phyloP scores from a whole-genome alignment of 1,140 invertebrate genomes.

The Periplaneta americana region DNA sequence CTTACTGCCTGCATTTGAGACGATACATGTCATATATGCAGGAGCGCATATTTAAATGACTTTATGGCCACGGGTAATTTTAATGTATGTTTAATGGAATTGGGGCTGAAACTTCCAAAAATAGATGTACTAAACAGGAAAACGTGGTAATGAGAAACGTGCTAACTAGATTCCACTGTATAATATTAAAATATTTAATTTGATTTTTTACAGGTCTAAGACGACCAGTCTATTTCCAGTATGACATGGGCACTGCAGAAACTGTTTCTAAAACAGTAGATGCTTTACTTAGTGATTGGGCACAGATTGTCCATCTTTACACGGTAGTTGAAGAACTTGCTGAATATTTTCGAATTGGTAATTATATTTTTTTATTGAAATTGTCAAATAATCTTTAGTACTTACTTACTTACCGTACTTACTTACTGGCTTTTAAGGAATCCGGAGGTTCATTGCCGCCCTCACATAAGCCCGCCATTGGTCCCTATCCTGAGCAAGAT shows the following conservation, averaged over 20 bases:
- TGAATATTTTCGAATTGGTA: constrained; percentile 58
- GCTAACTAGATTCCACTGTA: neutral
- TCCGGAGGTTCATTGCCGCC: too few species aligned
- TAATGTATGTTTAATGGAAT: too few species aligned
- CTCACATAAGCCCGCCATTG: too few species aligned
- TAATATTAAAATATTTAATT: constrained; percentile 8
- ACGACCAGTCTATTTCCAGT: constrained; percentile 80
- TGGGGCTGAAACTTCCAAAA: too few species aligned
- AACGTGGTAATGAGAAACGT: too few species aligned
- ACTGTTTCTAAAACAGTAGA: constrained; percentile 71
- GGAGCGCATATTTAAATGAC: too few species aligned
- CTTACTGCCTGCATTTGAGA: too few species aligned
- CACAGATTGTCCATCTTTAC: constrained; percentile 84
- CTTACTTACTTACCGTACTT: neutral
- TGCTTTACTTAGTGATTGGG: constrained; percentile 82
- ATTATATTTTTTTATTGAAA: constrained; percentile 25
- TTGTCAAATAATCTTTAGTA: neutral
- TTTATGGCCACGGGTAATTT: too few species aligned
- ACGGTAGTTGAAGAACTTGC: constrained; percentile 74
- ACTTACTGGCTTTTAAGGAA: too few species aligned
- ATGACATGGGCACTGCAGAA: constrained; percentile 76
- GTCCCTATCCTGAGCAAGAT: too few species aligned
- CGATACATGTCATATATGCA: too few species aligned
- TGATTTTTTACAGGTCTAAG: constrained; percentile 49
- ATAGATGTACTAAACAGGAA: too few species aligned